Evolutionary conservation across 2,113 vertebrate species (phyloP).

Genomic region (Calonectris borealis): DNA sequence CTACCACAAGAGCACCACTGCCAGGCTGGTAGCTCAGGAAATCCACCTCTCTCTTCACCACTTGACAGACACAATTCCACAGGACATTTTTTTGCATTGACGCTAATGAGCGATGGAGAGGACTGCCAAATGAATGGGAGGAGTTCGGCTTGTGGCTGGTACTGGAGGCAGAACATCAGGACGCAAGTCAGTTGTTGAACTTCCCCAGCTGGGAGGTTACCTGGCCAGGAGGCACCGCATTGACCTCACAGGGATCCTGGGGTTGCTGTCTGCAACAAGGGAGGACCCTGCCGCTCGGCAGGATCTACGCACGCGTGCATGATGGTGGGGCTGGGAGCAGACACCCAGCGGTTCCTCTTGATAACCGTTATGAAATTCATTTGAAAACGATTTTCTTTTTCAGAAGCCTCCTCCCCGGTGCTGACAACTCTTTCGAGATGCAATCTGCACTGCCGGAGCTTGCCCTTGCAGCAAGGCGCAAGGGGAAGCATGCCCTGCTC

Average conservation of each 20-base stretch:
- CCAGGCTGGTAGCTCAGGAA: neutral
- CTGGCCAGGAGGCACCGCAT: neutral
- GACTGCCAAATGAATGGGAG: neutral
- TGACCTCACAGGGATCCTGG: neutral
- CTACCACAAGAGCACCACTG: neutral
- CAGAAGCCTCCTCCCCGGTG: neutral
- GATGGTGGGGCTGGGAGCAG: neutral
- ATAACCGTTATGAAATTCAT: neutral
- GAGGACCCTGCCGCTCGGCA: fast-evolving
- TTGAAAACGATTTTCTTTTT: neutral
- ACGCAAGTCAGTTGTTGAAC: neutral
- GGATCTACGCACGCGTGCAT: fast-evolving
- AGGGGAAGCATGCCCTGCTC: neutral
- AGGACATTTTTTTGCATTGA: neutral
- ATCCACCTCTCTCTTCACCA: neutral
- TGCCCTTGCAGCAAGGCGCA: fast-evolving
- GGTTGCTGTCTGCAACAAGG: neutral
- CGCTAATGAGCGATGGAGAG: neutral
- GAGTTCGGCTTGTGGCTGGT: fast-evolving
- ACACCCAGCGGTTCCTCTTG: neutral
- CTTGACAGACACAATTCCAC: neutral
- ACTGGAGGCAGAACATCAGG: neutral
- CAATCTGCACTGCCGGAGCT: neutral
- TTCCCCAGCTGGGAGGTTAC: neutral
- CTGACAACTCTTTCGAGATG: neutral